Conservation (phyloP, 1,140 invertebrate genomes). For the Brachionus paranguensis region DNA sequence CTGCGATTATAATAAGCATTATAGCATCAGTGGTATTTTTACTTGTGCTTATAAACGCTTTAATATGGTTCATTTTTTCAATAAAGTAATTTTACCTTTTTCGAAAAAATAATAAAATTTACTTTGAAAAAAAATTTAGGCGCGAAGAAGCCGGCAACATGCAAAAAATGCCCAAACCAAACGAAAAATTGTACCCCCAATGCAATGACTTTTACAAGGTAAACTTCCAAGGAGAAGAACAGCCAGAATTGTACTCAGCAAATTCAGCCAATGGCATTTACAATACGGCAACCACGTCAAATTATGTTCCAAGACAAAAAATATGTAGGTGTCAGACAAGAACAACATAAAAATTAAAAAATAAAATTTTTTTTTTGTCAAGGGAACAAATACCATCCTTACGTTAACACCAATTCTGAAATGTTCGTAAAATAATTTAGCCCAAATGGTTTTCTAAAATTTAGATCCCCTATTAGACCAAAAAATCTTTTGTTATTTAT, state of each 20-base stretch:
- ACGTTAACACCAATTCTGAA: neutral
- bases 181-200: neutral
- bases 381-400: slow-evolving; percentile 16
- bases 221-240: neutral
- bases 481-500: neutral
- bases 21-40: slow-evolving; percentile 21
- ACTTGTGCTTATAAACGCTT: slow-evolving; percentile 14
- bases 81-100: slow-evolving; percentile 9
- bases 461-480: neutral
- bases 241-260: neutral
- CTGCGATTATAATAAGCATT: slow-evolving; percentile 15
- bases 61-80: slow-evolving; percentile 36
- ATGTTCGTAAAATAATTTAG: slow-evolving; percentile 22
- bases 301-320: slow-evolving; percentile 15
- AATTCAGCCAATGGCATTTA: neutral
- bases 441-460: neutral
- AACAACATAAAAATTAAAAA: neutral
- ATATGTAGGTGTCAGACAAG: neutral
- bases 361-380: neutral
- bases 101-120: too few relatives aligned
- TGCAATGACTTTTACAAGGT: neutral
- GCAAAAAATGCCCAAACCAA: neutral
- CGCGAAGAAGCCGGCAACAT: neutral
- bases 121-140: neutral
- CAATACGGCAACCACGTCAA: neutral